These are phyloP conservation scores for Patiria pectinifera DNA, from an alignment of 53 echinoderm and acorn worm genomes.

Conservation along the genomic window DNA sequence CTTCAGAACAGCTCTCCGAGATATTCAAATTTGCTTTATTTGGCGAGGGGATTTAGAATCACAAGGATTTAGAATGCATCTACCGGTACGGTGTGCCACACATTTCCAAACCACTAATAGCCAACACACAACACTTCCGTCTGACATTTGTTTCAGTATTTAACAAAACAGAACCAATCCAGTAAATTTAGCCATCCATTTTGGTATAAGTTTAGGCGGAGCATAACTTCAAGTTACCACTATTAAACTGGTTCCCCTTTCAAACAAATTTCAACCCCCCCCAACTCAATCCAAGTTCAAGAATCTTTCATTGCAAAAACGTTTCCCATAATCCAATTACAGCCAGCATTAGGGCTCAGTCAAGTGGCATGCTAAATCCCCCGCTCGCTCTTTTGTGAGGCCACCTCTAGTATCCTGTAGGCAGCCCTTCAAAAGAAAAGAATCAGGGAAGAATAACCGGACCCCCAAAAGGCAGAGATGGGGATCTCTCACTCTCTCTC, in stretches of 20 bases:
- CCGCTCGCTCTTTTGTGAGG: constrained; percentile 34
- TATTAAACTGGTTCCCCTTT: constrained; percentile 14
- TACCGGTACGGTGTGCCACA: too few species aligned
- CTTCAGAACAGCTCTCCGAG: neutral
- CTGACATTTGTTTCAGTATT: too few species aligned
- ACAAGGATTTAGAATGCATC: too few species aligned
- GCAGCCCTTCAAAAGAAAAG: constrained; percentile 20
- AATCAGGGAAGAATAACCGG: neutral
- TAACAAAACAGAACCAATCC: neutral
- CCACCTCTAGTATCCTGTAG: constrained; percentile 31
- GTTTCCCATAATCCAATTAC: constrained; percentile 57
- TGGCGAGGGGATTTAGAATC: neutral
- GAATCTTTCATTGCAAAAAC: constrained; percentile 51
- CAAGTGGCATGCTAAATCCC: constrained; percentile 53
- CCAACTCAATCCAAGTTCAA: constrained; percentile 42
- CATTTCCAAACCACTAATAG: too few species aligned
- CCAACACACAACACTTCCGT: neutral
- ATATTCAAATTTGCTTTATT: constrained; percentile 1
- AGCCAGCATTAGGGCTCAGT: constrained; percentile 36
- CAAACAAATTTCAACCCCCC: constrained; percentile 5
- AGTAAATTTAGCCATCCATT: neutral
- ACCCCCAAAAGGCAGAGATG: constrained; percentile 15
- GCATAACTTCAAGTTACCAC: neutral
- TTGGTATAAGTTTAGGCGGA: neutral
- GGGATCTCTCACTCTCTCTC: constrained; percentile 2